Evolutionary conservation across 1,140 invertebrate genomes (phyloP), one percentile per base, ranked within the genome.

Genomic region (Sipha flava): DNA sequence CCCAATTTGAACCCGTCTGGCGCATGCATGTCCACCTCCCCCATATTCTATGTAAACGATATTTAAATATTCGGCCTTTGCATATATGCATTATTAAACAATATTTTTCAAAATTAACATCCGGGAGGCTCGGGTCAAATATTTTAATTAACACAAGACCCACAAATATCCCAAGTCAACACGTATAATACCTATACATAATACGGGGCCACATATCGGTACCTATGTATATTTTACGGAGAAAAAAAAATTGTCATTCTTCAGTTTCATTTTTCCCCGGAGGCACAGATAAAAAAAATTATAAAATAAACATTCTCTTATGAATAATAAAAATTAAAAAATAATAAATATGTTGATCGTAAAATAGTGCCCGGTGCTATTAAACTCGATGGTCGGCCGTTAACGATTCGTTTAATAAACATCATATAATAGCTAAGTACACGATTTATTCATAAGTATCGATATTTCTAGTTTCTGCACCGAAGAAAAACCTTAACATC

Each of bases 1-100:
- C 73, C 7, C n/a, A 45, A 77, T 77, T 77, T 77, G 72, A 77
- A 77, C 73, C 7, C n/a, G 70, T 45, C 68, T 72, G 5, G 68
- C 16, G 14, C 37, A 16, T 3, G 21, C 66, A 47, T 29, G 31
- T 26, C 23, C 64, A 66, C 70, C 70, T 73, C 70, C 70, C 70
- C 45, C 70, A 16, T 45, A 47, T 70, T 43, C 0, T 23, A 18
- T 43, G 10, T 40, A 64, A 10, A 2, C 12, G 29, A 45, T 9
- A 45, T 68, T 29, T 68, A 23, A 68, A 68, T 68, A 68, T 68
- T 68, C 40, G 29, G 21, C 40, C 40, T 68, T 45, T 45, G 37
- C 26, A 3, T 4, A 64, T 34, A 66, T 64, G 18, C 34, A 62
- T 62, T n/a, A 66, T 66, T 34, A 37, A 37, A 12, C 21, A 6